Percentiles rank a stretch among this genome's conserved stretches.
Conservation (phyloP, 2,113 vertebrate species). For the Panthera leo region DNA sequence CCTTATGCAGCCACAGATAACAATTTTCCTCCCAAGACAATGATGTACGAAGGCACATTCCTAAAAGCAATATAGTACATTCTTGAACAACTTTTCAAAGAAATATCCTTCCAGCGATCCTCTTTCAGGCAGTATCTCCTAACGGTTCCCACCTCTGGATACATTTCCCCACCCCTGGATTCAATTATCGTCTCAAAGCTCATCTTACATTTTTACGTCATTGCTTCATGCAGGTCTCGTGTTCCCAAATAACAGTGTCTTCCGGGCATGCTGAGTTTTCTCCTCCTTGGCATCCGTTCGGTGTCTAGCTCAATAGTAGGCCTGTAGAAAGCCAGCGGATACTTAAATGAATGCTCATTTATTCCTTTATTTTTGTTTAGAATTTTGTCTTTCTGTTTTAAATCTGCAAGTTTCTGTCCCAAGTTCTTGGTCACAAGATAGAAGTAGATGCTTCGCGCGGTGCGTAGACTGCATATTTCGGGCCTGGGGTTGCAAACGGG, state of each 20-base stretch:
- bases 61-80: neutral
- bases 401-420: neutral
- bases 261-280: neutral
- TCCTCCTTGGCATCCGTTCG: accelerated
- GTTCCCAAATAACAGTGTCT: neutral
- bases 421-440: accelerated
- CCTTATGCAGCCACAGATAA: neutral
- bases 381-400: neutral
- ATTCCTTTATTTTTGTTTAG: neutral
- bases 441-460: accelerated
- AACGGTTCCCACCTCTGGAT: neutral
- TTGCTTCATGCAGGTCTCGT: neutral
- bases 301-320: neutral
- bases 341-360: neutral
- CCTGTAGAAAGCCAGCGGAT: neutral
- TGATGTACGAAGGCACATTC: neutral
- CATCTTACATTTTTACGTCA: neutral
- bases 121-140: neutral
- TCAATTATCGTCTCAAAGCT: neutral
- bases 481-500: neutral
- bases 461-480: accelerated
- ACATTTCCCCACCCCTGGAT: neutral
- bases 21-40: neutral
- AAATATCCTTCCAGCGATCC: neutral
- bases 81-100: neutral